Conservation (phyloP, 2,888 invertebrate species). For the Rhingia rostrata region DNA sequence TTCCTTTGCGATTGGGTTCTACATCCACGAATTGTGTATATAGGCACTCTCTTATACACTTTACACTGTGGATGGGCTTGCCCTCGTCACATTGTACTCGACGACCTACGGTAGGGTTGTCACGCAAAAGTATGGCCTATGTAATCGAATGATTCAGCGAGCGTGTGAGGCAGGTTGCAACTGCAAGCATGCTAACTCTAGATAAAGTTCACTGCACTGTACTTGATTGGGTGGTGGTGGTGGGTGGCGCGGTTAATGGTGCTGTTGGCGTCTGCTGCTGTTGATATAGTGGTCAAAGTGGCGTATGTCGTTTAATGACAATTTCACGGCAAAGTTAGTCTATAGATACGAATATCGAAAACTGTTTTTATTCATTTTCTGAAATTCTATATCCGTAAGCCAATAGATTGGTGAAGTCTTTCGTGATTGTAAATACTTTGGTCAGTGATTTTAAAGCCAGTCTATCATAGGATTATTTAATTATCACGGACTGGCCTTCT, state of each 20-base stretch:
- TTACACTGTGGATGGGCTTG: conserved; percentile 40
- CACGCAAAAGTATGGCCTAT: conserved; percentile 47
- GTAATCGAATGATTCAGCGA: conserved; percentile 63
- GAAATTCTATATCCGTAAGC: conserved; percentile 59
- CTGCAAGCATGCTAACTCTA: conserved; percentile 38
- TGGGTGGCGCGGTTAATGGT: background rate
- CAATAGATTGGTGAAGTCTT: conserved; percentile 14
- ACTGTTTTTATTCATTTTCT: conserved; percentile 61
- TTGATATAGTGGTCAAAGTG: conserved; percentile 24
- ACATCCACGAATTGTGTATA: conserved; percentile 7
- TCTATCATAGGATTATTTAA: conserved; percentile 46
- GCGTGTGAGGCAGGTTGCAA: background rate
- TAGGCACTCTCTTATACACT: conserved; percentile 38
- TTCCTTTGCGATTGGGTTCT: conserved; percentile 42
- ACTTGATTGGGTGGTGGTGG: conserved; percentile 7
- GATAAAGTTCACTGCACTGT: conserved; percentile 69
- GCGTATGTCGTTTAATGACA: conserved; percentile 36
- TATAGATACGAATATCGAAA: conserved; percentile 9
- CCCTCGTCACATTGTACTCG: conserved; percentile 42
- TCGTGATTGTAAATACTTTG: conserved; percentile 31
- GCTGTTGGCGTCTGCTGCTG: background rate
- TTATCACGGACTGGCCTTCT: conserved; percentile 37
- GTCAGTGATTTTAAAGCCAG: conserved; percentile 45
- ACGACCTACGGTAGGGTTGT: conserved; percentile 53
- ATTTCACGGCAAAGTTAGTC: conserved; percentile 52